Evolutionary conservation across 2,113 vertebrate genomes (phyloP), one percentile per base, ranked within the genome.

Genomic region (Myotis yumanensis): DNA sequence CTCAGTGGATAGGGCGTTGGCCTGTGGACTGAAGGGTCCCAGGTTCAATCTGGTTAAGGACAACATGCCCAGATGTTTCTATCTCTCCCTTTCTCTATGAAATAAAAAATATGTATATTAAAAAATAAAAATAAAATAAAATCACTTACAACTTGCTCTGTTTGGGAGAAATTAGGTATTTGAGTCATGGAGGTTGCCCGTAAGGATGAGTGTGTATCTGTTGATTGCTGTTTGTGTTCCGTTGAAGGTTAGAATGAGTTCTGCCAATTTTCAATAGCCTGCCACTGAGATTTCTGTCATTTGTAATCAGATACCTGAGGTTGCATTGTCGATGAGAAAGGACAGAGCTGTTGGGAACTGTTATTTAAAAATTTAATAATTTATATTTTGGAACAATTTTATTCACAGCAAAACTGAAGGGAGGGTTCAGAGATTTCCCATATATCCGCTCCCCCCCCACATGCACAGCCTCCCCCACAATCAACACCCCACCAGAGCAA

Each of bases 101-200:
- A 59, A 59, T 25, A 57, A 57, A 23, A 23, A 14, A 51, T 51
- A 51, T 51, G 16, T 16, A 51, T 51, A 51, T 51, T 5, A 52
- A 54, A 54, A 54, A 18, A 54, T 54, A 20, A 54, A 54, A 22
- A 22, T 25, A 59, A 59, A 11, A 59, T 57, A 23, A 59, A 59
- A 59, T 59, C 9, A 59, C 54, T 97, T 90, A 35, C 14, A 83
- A 43, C n/a, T 88, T 96, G 66, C 93, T 91, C 48, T 96, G 32
- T 89, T 90, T 73, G 35, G 43, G 87, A n/a, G 57, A 94, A 93
- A 94, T 20, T 86, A 93, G 52, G 90, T 28, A 79, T 76, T 76
- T 91, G 54, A 77, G 51, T 59, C 69, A 80, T 22, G 20, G 18
- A 82, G 52, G 83, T 89, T 94, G 75, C 30, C 37, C 48, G 28